Conservation (phyloP, 1,140 invertebrate genomes). For the Caerostris extrusa region DNA sequence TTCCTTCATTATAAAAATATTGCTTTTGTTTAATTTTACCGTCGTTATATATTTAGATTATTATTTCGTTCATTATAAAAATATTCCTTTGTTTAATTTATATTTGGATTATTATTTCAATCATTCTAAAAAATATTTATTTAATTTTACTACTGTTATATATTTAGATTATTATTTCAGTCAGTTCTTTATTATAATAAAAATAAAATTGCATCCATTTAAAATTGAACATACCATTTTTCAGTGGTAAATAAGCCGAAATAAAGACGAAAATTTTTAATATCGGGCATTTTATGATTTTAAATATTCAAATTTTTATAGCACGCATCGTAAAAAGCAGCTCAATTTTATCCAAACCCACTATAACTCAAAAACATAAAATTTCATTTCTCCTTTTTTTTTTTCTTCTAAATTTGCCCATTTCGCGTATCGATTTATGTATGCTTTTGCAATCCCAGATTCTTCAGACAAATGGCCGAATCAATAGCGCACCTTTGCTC, state of each 20-base stretch:
- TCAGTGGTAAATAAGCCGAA: too few species aligned
- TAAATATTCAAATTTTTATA: not conserved
- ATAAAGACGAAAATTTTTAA: too few species aligned
- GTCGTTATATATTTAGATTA: too few species aligned
- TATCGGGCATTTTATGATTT: not conserved
- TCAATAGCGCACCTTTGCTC: not conserved
- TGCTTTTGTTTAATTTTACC: too few species aligned
- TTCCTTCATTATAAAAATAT: too few species aligned
- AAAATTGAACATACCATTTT: too few species aligned
- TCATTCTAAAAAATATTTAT: too few species aligned
- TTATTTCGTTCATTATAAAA: too few species aligned
- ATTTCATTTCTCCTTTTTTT: not conserved
- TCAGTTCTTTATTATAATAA: not conserved
- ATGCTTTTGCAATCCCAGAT: not conserved
- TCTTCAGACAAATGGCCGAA: slow-evolving; percentile 15
- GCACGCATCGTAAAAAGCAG: not conserved
- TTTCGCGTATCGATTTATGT: not conserved
- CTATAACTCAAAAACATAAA: not conserved
- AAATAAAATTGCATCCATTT: not conserved
- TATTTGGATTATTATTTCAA: too few species aligned
- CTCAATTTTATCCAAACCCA: not conserved
- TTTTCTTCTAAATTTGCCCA: not conserved
- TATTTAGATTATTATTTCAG: too few species aligned
- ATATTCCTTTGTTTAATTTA: too few species aligned
- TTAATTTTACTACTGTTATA: too few species aligned